These are phyloP conservation scores for Acrobeloides nanus DNA, from an alignment of 2,888 invertebrate species.

Conservation along the genomic window DNA sequence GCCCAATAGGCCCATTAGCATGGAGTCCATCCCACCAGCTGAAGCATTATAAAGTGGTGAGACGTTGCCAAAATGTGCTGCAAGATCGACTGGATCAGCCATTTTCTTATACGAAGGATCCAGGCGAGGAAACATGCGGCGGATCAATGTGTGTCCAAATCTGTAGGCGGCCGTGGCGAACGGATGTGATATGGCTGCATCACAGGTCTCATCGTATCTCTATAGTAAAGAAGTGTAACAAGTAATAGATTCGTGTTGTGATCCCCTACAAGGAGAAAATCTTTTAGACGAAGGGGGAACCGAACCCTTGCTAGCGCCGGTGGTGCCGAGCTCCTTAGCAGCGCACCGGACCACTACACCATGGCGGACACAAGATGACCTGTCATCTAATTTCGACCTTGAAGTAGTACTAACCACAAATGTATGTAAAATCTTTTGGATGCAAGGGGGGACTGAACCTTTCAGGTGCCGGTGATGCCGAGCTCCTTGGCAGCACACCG, in stretches of 20 bases:
- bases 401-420: too few relatives aligned
- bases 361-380: neutral
- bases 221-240: neutral
- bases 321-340: too few relatives aligned
- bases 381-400: constrained; percentile 7
- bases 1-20: constrained; percentile 51
- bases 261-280: constrained; percentile 7
- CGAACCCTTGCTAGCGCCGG: too few relatives aligned
- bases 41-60: constrained; percentile 43
- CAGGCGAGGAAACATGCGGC: constrained; percentile 29
- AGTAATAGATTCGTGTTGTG: too few relatives aligned
- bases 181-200: constrained; percentile 74
- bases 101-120: constrained; percentile 30
- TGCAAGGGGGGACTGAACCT: too few relatives aligned
- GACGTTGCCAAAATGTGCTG: constrained; percentile 47
- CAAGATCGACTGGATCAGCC: constrained; percentile 46
- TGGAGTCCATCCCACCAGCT: constrained; percentile 42
- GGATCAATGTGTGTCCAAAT: constrained; percentile 63
- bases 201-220: constrained; percentile 58
- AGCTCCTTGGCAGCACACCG: too few relatives aligned
- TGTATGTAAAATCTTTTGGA: too few relatives aligned
- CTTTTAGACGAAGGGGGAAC: neutral
- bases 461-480: too few relatives aligned
- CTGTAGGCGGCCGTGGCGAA: constrained; percentile 79
- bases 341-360: too few relatives aligned